These are phyloP conservation scores for Urechis unicinctus DNA, from an alignment of 2,888 invertebrate genomes.

Conservation along the genomic window DNA sequence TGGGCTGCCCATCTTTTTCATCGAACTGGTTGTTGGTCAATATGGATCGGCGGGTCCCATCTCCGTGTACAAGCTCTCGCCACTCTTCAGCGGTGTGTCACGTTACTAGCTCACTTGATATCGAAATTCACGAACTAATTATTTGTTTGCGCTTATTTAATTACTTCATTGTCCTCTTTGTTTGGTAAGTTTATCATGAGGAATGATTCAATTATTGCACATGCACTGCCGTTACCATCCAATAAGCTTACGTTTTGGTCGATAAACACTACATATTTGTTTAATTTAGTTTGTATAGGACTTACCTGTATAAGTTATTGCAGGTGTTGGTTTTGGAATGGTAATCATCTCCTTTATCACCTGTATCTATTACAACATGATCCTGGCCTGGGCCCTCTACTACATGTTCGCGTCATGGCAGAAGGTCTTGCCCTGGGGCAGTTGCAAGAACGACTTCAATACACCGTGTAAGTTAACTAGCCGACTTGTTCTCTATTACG, in stretches of 20 bases:
- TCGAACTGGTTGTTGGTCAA: slow-evolving; percentile 72
- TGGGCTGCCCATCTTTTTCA: slow-evolving; percentile 69
- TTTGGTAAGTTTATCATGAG: too few relatives aligned
- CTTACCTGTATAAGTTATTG: too few relatives aligned
- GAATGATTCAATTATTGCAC: too few relatives aligned
- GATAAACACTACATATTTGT: too few relatives aligned
- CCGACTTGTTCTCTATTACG: too few relatives aligned
- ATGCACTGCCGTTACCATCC: too few relatives aligned
- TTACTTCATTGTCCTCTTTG: not conserved
- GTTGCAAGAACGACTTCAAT: slow-evolving; percentile 52
- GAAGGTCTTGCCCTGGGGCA: slow-evolving; percentile 63
- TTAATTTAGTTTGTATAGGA: too few relatives aligned
- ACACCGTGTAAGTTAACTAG: slow-evolving; percentile 19
- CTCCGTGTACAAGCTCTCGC: slow-evolving; percentile 58
- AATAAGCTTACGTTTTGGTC: too few relatives aligned
- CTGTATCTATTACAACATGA: slow-evolving; percentile 73
- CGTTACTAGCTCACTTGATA: not conserved
- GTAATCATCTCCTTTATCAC: slow-evolving; percentile 65
- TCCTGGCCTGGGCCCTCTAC: slow-evolving; percentile 71
- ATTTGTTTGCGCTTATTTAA: not conserved
- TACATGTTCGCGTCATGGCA: slow-evolving; percentile 68
- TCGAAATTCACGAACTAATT: not conserved
- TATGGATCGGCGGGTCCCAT: slow-evolving; percentile 68
- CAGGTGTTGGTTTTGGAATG: slow-evolving; percentile 57
- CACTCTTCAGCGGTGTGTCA: slow-evolving; percentile 17